Evolutionary conservation across 2,113 vertebrate species (phyloP).

Genomic region (Lepus europaeus): DNA sequence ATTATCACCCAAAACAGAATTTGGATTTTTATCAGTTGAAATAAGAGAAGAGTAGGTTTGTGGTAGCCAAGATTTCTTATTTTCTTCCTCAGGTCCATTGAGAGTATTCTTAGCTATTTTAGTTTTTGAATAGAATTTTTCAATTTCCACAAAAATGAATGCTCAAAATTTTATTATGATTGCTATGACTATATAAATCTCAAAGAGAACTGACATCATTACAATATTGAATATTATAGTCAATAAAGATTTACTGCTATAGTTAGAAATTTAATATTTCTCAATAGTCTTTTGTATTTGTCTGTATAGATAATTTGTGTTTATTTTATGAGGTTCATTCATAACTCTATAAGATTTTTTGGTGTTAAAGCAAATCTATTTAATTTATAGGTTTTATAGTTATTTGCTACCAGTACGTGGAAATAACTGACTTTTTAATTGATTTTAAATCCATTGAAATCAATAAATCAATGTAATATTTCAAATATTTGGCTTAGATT

Average conservation of each 20-base stretch:
- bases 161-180: background rate
- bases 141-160: background rate
- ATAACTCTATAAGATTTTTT: background rate
- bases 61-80: background rate
- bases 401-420: background rate
- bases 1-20: background rate
- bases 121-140: background rate
- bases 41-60: background rate
- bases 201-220: background rate
- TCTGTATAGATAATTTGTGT: background rate
- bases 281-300: background rate
- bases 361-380: background rate
- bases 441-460: background rate
- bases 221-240: background rate
- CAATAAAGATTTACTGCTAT: background rate
- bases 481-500: background rate
- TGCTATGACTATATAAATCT: background rate
- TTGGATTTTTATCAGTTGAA: background rate
- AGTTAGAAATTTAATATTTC: background rate
- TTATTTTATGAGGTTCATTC: background rate
- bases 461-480: background rate
- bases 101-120: background rate
- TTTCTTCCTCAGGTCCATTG: too few relatives aligned
- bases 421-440: background rate
- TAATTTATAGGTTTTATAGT: background rate